Conservation (phyloP, 2,888 invertebrate genomes). For the Cheilosia grossa region DNA sequence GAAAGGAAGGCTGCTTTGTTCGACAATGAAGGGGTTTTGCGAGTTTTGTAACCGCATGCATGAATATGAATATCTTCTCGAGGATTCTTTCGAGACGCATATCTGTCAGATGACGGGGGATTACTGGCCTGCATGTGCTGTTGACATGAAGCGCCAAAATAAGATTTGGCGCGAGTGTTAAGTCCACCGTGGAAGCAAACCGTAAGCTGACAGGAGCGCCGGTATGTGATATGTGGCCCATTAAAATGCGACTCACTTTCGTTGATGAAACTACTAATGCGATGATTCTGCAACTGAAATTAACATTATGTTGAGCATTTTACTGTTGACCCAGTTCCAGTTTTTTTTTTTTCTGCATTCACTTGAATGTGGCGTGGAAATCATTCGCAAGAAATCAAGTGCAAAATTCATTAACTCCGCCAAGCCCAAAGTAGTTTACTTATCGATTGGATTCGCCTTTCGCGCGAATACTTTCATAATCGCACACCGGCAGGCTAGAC, state of each 20-base stretch:
- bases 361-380: not conserved
- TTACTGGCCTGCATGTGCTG: constrained; percentile 47
- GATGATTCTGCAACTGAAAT: not conserved
- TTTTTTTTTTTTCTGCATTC: constrained; percentile 11
- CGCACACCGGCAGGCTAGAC: constrained; percentile 4
- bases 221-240: not conserved
- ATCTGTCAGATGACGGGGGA: constrained; percentile 16
- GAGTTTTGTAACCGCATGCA: constrained; percentile 69
- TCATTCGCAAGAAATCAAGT: constrained; percentile 17
- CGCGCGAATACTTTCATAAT: constrained; percentile 16
- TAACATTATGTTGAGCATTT: not conserved
- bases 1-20: constrained; percentile 43
- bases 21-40: constrained; percentile 52
- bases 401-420: constrained; percentile 13
- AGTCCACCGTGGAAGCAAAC: constrained; percentile 29
- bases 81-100: constrained; percentile 24
- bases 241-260: not conserved
- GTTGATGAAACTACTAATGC: not conserved
- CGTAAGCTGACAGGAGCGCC: not conserved
- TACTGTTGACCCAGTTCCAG: not conserved
- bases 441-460: constrained; percentile 19
- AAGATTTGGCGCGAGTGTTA: constrained; percentile 18
- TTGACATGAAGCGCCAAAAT: constrained; percentile 45
- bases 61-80: constrained; percentile 50
- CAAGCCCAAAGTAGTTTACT: not conserved